Evolutionary conservation across 2,797 vertebrate species (phyloP).

Genomic region (Eulemur coronatus): DNA sequence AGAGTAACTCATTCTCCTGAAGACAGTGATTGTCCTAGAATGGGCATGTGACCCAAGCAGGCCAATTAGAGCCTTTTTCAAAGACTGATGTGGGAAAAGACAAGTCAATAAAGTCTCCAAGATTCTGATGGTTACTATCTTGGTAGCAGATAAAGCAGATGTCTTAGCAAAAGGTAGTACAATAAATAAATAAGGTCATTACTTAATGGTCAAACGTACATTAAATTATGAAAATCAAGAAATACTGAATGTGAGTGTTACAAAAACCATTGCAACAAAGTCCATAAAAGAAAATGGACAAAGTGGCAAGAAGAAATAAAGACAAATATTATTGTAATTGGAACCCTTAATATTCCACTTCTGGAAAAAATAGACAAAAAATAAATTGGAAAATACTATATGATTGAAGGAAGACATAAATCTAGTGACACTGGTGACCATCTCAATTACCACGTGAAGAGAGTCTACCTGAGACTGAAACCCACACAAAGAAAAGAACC

Average conservation of each 20-base stretch:
- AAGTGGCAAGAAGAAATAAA: constrained; percentile 21
- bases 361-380: constrained; percentile 11
- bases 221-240: constrained; percentile 7
- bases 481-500: not conserved
- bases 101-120: not conserved
- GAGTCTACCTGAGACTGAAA: not conserved
- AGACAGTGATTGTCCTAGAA: not conserved
- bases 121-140: not conserved
- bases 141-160: constrained; percentile 56
- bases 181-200: constrained; percentile 26
- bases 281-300: constrained; percentile 8
- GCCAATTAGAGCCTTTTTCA: not conserved
- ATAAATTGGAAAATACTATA: not conserved
- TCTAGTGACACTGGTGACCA: not conserved
- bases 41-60: not conserved
- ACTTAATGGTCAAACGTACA: constrained; percentile 19
- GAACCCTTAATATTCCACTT: constrained; percentile 13
- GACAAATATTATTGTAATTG: constrained; percentile 31
- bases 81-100: not conserved
- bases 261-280: constrained; percentile 1
- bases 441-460: not conserved
- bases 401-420: constrained; percentile 4
- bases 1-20: not conserved
- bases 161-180: constrained; percentile 44
- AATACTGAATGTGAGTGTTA: not conserved